phyloP scores from a whole-genome alignment of 2,797 vertebrate genomes.

The Sylvilagus floridanus region DNA sequence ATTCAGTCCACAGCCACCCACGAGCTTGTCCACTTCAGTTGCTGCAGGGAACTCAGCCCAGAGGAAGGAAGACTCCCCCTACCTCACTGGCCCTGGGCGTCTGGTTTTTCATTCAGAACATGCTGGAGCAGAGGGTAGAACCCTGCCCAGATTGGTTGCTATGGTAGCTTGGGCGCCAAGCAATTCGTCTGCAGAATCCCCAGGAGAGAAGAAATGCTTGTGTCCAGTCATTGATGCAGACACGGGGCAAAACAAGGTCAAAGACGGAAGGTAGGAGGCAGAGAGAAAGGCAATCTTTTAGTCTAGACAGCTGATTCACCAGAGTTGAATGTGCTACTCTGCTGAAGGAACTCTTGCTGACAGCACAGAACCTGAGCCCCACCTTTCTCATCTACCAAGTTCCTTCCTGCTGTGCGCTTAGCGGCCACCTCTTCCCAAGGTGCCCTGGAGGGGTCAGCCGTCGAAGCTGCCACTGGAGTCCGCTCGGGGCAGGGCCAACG shows the following conservation, averaged over 20 bases:
- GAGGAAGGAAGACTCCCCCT: constrained; percentile 56
- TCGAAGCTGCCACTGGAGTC: neutral
- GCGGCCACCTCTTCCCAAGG: constrained; percentile 34
- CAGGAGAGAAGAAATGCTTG: constrained; percentile 71
- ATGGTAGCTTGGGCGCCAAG: constrained; percentile 67
- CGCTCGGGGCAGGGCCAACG: neutral
- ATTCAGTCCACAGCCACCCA: constrained; percentile 21
- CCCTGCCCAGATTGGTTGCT: neutral
- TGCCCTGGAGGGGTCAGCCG: neutral
- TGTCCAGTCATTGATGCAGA: constrained; percentile 22
- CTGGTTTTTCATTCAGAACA: constrained; percentile 47
- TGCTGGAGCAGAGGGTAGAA: constrained; percentile 26
- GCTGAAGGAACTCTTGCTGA: constrained; percentile 84
- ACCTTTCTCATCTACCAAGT: constrained; percentile 77
- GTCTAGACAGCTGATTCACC: constrained; percentile 87
- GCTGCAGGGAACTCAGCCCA: constrained; percentile 45
- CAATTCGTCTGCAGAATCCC: constrained; percentile 65
- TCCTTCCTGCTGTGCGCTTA: constrained; percentile 83
- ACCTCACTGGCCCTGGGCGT: neutral
- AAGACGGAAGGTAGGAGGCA: constrained; percentile 84
- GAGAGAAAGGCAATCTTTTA: constrained; percentile 82
- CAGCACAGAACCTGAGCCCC: constrained; percentile 81
- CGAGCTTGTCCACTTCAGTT: constrained; percentile 64
- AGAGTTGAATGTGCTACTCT: constrained; percentile 81
- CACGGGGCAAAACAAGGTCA: constrained; percentile 82